Percentiles rank a stretch among this genome's conserved stretches.
phyloP scores from a whole-genome alignment of 2,888 invertebrate species.

The Pristionchus fissidentatus region DNA sequence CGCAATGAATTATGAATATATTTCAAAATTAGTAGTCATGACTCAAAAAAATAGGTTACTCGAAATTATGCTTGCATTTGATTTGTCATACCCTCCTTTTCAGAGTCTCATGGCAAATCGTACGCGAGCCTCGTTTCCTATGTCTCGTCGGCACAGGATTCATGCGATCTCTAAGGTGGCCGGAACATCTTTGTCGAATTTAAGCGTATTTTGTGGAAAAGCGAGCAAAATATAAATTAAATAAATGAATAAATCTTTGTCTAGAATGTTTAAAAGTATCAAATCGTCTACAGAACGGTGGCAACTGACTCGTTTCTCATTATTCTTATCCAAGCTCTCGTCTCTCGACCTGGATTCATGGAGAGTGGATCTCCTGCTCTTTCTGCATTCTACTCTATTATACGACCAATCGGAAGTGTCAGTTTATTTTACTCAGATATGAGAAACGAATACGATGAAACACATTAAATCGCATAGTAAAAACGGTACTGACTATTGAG shows the following conservation, averaged over 20 bases:
- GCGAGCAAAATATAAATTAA: too few species aligned
- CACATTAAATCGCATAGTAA: too few species aligned
- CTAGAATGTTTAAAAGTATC: too few species aligned
- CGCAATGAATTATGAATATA: neutral
- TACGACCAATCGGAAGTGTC: slow-evolving; percentile 61
- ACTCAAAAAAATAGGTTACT: too few species aligned
- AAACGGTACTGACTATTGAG: too few species aligned
- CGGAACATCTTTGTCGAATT: too few species aligned
- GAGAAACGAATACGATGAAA: neutral
- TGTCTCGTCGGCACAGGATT: slow-evolving; percentile 63
- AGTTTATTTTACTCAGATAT: slow-evolving; percentile 27
- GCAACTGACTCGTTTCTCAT: slow-evolving; percentile 65
- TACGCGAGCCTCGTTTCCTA: slow-evolving; percentile 62
- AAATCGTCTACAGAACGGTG: slow-evolving; percentile 57
- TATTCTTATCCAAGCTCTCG: slow-evolving; percentile 63
- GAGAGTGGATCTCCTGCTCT: slow-evolving; percentile 59
- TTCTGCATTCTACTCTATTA: slow-evolving; percentile 60
- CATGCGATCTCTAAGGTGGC: slow-evolving; percentile 63
- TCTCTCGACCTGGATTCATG: slow-evolving; percentile 59
- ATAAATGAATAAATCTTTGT: too few species aligned
- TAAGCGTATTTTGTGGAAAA: too few species aligned
- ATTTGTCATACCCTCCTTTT: neutral
- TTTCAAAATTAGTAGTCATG: too few species aligned
- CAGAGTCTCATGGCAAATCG: slow-evolving; percentile 62
- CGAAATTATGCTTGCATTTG: neutral